Conservation (phyloP, 2,113 vertebrate species). For the Choloepus hoffmanni region DNA sequence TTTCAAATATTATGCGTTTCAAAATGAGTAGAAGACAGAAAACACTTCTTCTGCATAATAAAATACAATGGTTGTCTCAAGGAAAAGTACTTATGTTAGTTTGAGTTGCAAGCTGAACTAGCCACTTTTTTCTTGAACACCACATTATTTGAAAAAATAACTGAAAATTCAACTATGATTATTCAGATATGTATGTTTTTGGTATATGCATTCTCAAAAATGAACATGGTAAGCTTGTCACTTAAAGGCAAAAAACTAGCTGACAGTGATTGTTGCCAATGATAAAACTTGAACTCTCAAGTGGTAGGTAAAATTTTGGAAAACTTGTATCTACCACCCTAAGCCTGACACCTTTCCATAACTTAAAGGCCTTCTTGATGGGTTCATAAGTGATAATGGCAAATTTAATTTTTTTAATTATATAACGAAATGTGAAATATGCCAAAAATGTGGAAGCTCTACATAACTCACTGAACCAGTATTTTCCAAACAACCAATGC, state of each 20-base stretch:
- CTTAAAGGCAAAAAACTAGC: constrained; percentile 30
- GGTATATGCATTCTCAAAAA: constrained; percentile 46
- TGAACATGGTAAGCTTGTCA: constrained; percentile 37
- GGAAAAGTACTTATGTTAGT: neutral
- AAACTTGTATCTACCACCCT: neutral
- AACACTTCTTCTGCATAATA: neutral
- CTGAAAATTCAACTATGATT: constrained; percentile 30
- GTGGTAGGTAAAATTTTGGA: constrained; percentile 35
- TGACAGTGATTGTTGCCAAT: neutral
- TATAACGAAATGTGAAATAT: neutral
- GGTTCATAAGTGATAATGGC: neutral
- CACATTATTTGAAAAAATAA: constrained; percentile 47
- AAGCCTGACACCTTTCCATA: neutral
- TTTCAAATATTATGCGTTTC: constrained; percentile 20
- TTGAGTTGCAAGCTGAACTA: constrained; percentile 53
- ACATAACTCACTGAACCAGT: neutral
- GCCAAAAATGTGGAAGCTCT: neutral
- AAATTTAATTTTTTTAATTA: constrained; percentile 39
- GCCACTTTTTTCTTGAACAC: neutral
- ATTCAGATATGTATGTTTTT: neutral
- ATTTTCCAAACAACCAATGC: neutral
- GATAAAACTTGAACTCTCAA: constrained; percentile 38
- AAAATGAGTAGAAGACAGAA: constrained; percentile 15
- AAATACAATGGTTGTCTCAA: neutral
- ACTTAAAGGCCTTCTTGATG: constrained; percentile 12